A percentile compares a stretch with the other conserved stretches of the same genome.
These are phyloP conservation scores for Semaprochilodus insignis DNA, from an alignment of 2,797 vertebrate genomes.

Conservation along the genomic window DNA sequence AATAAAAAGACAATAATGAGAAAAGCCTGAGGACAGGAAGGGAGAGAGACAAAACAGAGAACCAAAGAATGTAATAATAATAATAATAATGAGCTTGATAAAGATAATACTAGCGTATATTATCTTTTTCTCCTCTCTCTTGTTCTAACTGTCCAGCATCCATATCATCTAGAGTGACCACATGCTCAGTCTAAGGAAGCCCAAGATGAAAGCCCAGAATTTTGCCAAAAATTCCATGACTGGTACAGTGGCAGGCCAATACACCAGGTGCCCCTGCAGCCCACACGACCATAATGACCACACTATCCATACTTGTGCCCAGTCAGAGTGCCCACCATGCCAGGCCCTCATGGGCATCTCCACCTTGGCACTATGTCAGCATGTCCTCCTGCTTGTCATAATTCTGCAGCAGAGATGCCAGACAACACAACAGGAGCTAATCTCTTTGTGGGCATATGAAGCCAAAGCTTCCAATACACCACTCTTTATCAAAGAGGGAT, in stretches of 20 bases:
- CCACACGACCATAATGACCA: constrained; percentile 8
- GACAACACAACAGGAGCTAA: constrained; percentile 62
- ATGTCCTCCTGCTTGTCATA: constrained; percentile 71
- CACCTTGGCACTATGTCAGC: constrained; percentile 62
- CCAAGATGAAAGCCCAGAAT: neutral
- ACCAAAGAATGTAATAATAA: no score
- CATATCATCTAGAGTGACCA: neutral
- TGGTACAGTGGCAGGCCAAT: constrained; percentile 26
- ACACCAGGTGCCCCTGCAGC: constrained; percentile 32
- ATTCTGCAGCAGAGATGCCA: constrained; percentile 57
- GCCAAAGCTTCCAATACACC: constrained; percentile 59
- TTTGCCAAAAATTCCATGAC: constrained; percentile 41
- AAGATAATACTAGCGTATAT: no score
- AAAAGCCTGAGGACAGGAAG: no score
- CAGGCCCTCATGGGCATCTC: constrained; percentile 47
- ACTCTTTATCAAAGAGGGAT: constrained; percentile 41
- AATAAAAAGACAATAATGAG: no score
- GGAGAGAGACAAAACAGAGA: no score
- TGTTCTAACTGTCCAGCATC: neutral
- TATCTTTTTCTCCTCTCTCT: neutral
- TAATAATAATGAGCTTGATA: no score
- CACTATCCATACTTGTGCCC: constrained; percentile 15
- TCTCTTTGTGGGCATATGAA: constrained; percentile 59
- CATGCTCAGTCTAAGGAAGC: neutral
- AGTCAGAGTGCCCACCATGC: constrained; percentile 31